These are phyloP conservation scores for Sigmodon hispidus DNA, from an alignment of 2,113 vertebrate genomes.

Conservation along the genomic window DNA sequence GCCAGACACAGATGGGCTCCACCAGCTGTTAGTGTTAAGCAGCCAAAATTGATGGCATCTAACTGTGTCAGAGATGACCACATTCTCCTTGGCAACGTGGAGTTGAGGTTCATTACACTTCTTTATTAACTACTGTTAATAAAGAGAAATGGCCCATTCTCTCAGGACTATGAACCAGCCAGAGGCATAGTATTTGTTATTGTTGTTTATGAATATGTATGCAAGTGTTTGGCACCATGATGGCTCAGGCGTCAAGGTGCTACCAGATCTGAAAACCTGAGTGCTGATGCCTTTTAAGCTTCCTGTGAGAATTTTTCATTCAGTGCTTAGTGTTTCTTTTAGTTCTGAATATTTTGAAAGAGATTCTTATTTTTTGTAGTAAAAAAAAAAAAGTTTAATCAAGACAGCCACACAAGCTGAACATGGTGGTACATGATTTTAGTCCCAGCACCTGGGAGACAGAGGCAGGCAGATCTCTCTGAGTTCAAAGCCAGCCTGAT, in stretches of 20 bases:
- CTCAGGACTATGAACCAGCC: not conserved
- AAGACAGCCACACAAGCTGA: not conserved
- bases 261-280: not conserved
- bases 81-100: not conserved
- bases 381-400: constrained; percentile 38
- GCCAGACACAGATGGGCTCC: not conserved
- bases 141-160: not conserved
- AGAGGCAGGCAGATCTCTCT: not conserved
- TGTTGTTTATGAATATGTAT: not conserved
- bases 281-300: not conserved
- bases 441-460: not conserved
- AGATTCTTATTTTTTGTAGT: constrained; percentile 37
- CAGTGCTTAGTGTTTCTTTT: not conserved
- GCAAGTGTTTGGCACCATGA: not conserved
- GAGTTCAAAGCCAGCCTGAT: not conserved
- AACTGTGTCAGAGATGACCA: not conserved
- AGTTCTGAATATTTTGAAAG: constrained; percentile 46
- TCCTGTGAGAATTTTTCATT: not conserved
- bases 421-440: not conserved
- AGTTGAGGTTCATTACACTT: constrained; percentile 14
- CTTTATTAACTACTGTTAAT: not conserved
- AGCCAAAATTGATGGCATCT: not conserved
- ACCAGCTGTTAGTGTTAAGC: not conserved
- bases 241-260: not conserved
- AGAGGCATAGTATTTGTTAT: not conserved